Evolutionary conservation across 2,888 invertebrate species (phyloP).

Genomic region (Acleris holmiana): DNA sequence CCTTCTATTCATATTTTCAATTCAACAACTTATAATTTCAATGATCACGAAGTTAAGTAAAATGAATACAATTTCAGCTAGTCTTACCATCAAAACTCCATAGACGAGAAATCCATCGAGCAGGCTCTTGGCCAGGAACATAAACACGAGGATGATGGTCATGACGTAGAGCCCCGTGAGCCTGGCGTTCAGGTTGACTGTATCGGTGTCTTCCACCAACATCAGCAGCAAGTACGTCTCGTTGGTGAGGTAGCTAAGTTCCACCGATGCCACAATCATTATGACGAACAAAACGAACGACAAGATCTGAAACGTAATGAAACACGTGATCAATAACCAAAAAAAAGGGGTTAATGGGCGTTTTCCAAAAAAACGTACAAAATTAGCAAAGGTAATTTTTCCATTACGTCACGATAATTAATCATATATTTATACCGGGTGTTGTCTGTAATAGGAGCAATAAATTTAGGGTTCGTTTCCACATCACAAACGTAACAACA

Average conservation of each 20-base stretch:
- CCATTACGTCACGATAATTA: no score
- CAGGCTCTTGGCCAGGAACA: conserved; percentile 68
- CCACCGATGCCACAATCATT: conserved; percentile 59
- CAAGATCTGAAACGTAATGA: conserved; percentile 52
- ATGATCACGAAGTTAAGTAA: neutral
- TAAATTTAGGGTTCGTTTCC: no score
- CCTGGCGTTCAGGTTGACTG: conserved; percentile 59
- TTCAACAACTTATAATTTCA: no score
- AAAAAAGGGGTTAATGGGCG: no score
- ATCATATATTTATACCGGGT: no score
- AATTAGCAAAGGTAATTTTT: no score
- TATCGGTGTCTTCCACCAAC: neutral
- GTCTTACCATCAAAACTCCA: conserved; percentile 62
- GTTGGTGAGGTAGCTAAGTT: conserved; percentile 45
- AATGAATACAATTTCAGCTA: neutral
- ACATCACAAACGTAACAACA: no score
- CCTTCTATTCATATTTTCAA: no score
- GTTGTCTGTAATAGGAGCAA: no score
- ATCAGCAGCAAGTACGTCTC: conserved; percentile 38
- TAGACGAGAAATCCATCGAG: conserved; percentile 69
- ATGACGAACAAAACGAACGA: conserved; percentile 58
- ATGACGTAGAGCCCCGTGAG: conserved; percentile 67
- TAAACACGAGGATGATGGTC: conserved; percentile 66
- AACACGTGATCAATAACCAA: neutral
- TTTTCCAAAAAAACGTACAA: no score